Evolutionary conservation across 2,888 invertebrate genomes (phyloP).

Genomic region (Hyppa rectilinea): DNA sequence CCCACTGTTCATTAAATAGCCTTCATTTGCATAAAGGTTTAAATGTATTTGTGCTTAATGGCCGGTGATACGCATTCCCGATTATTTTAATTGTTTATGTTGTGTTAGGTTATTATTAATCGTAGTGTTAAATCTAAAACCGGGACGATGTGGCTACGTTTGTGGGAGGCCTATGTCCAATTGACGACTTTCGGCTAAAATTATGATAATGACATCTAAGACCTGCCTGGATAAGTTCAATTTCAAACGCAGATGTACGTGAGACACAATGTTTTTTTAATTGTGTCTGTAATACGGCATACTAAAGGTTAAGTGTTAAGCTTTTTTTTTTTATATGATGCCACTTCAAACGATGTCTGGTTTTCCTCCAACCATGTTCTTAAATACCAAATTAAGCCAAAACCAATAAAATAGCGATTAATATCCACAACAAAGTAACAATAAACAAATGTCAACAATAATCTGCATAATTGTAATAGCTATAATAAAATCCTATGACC

Average conservation of each 20-base stretch:
- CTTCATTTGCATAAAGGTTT: slow-evolving; percentile 70
- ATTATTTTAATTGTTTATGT: slow-evolving; percentile 58
- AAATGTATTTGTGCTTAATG: slow-evolving; percentile 59
- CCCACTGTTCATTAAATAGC: slow-evolving; percentile 69
- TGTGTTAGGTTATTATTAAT: slow-evolving; percentile 22
- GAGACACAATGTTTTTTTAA: too few species aligned
- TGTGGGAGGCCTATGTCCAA: background rate
- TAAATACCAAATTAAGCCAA: background rate
- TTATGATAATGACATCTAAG: background rate
- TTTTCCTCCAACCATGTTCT: background rate
- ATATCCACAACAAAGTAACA: slow-evolving; percentile 23
- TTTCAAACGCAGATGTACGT: too few species aligned
- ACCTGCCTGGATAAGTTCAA: background rate
- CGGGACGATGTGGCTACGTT: background rate
- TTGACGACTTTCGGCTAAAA: background rate
- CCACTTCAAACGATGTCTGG: background rate
- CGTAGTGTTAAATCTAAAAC: background rate
- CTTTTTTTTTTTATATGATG: background rate
- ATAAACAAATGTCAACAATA: slow-evolving; percentile 40
- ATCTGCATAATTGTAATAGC: slow-evolving; percentile 35
- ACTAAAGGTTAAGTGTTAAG: background rate
- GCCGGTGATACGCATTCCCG: slow-evolving; percentile 44
- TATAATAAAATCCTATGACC: slow-evolving; percentile 46
- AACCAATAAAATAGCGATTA: slow-evolving; percentile 38
- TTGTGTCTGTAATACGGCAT: too few species aligned